Percentiles rank a stretch among this genome's conserved stretches.
phyloP scores from a whole-genome alignment of 64 coral and sea anemone species.

The Platygyra sinensis region DNA sequence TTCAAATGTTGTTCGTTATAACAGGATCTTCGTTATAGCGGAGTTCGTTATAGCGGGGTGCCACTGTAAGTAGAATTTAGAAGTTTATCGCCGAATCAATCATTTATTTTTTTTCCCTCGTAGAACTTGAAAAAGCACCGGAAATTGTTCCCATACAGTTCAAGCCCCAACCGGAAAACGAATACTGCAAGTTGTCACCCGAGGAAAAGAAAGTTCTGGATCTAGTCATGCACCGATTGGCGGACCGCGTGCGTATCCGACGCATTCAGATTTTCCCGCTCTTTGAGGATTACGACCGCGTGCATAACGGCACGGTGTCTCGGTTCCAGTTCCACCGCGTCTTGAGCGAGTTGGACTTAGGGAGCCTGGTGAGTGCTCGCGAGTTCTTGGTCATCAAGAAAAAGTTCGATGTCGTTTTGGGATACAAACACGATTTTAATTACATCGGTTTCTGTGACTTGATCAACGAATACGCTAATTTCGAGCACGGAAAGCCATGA shows the following conservation, averaged over 20 bases:
- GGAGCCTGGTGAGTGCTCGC: constrained; percentile 86
- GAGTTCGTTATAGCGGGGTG: too few relatives aligned
- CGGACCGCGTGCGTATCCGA: constrained; percentile 90
- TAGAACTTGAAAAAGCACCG: constrained; percentile 94
- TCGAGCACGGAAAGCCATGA: constrained; percentile 91
- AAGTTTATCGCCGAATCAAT: too few relatives aligned
- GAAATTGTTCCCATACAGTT: constrained; percentile 79
- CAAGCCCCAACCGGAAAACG: constrained; percentile 62
- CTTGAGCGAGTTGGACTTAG: constrained; percentile 88
- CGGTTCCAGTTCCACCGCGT: constrained; percentile 96
- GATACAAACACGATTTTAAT: constrained; percentile 96
- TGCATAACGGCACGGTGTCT: constrained; percentile 96
- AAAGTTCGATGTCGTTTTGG: constrained; percentile 95
- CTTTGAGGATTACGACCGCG: constrained; percentile 98
- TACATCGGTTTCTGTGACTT: constrained; percentile 95
- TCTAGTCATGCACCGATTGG: constrained; percentile 95
- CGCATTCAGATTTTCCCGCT: constrained; percentile 98
- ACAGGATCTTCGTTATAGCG: too few relatives aligned
- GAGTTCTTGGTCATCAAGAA: constrained; percentile 90
- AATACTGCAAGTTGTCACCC: constrained; percentile 64
- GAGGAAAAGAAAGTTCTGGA: constrained; percentile 82
- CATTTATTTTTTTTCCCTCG: not conserved
- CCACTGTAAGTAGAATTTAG: too few relatives aligned
- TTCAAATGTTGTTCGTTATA: too few relatives aligned
- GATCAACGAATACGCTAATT: constrained; percentile 94